Conservation (phyloP, 1,140 invertebrate genomes). For the Drosophila ogumai region DNA sequence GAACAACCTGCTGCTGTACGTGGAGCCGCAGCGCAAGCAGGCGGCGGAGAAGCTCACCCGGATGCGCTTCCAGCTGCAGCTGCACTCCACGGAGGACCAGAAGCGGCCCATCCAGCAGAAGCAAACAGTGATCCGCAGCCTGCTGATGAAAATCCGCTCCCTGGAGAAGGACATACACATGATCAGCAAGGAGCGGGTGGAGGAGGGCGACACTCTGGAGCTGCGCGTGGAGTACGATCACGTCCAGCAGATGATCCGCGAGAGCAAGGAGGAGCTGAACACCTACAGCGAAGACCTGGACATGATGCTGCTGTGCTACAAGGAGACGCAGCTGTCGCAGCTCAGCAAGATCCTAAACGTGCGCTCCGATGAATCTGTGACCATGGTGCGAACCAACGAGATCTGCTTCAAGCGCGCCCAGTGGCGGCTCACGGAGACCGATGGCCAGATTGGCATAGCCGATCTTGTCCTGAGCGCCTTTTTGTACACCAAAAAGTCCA, state of each 20-base stretch:
- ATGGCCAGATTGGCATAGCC: constrained; percentile 98
- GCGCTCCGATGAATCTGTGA: constrained; percentile 88
- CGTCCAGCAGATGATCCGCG: constrained; percentile 90
- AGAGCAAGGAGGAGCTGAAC: constrained; percentile 95
- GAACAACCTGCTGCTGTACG: constrained; percentile 98
- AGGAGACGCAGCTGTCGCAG: constrained; percentile 91
- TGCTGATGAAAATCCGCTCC: constrained; percentile 92
- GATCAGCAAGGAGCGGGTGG: constrained; percentile 92
- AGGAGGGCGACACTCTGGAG: constrained; percentile 89
- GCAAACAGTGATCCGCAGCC: constrained; percentile 93
- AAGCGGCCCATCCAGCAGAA: constrained; percentile 95
- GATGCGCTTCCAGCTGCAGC: constrained; percentile 96
- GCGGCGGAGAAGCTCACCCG: constrained; percentile 94
- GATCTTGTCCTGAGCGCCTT: constrained; percentile 98
- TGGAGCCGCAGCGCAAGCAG: constrained; percentile 97
- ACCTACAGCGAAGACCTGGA: constrained; percentile 96
- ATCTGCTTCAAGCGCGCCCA: constrained; percentile 99
- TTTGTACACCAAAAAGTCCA: constrained; percentile 98
- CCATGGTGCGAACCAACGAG: constrained; percentile 95
- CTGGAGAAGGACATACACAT: constrained; percentile 96
- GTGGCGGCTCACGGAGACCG: constrained; percentile 98
- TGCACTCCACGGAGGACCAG: constrained; percentile 95
- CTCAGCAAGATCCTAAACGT: constrained; percentile 86
- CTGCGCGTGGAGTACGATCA: constrained; percentile 91
- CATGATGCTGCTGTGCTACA: constrained; percentile 95